A percentile compares a stretch with the other conserved stretches of the same genome.
phyloP scores from a whole-genome alignment of 2,888 invertebrate species.

The Candidula unifasciata region DNA sequence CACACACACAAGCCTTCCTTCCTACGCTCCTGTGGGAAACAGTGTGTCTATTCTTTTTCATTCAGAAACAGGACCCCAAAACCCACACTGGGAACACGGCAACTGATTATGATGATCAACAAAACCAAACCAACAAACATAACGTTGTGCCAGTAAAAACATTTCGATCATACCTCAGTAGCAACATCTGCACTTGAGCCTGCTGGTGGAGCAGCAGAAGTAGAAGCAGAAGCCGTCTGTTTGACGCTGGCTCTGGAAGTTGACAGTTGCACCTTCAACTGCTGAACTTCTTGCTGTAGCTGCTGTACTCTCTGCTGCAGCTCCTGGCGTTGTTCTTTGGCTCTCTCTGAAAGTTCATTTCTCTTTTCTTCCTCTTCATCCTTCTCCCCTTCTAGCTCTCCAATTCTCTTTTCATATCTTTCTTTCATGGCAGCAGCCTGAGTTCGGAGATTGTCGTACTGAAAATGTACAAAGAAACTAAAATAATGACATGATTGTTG shows the following conservation, averaged over 20 bases:
- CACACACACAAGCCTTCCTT: too few relatives aligned
- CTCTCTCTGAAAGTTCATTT: conserved; percentile 54
- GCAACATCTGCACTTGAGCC: conserved; percentile 54
- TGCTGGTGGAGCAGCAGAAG: not conserved
- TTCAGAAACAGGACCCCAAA: too few relatives aligned
- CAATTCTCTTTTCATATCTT: conserved; percentile 71
- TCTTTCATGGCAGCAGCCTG: conserved; percentile 74
- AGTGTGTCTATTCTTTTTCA: too few relatives aligned
- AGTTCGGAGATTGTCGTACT: conserved; percentile 73
- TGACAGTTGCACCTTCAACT: conserved; percentile 35
- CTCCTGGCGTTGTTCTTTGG: conserved; percentile 48
- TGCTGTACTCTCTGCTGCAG: conserved; percentile 44
- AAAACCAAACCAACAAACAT: not conserved
- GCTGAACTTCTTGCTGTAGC: conserved; percentile 50
- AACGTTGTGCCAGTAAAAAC: not conserved
- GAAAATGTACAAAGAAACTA: conserved; percentile 9
- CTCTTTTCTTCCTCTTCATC: conserved; percentile 58
- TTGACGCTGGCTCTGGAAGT: conserved; percentile 6
- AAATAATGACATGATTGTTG: too few relatives aligned
- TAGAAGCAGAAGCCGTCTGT: conserved; percentile 6
- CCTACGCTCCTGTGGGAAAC: too few relatives aligned
- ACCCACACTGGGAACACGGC: too few relatives aligned
- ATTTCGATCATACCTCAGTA: conserved; percentile 60
- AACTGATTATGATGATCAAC: too few relatives aligned
- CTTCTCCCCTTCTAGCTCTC: conserved; percentile 68